Conservation (phyloP, 2,113 vertebrate genomes). For the Nyctereutes procyonoides region DNA sequence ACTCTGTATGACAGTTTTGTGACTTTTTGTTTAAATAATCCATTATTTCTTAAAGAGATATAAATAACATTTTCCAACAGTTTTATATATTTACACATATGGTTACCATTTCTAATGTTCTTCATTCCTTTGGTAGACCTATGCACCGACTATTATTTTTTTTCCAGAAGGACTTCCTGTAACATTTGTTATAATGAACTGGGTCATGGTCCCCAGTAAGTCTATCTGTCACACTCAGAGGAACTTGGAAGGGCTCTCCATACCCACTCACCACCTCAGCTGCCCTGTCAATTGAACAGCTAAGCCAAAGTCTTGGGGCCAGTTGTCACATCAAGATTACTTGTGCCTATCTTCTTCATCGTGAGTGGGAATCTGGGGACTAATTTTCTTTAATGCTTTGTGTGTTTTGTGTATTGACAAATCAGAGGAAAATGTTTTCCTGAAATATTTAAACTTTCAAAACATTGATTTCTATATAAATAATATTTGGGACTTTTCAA, state of each 20-base stretch:
- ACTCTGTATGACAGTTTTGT: background rate
- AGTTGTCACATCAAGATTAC: background rate
- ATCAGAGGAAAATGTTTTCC: background rate
- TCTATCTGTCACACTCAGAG: too few relatives aligned
- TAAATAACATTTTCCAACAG: background rate
- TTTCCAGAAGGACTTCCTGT: background rate
- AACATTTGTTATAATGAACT: background rate
- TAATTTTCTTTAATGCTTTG: background rate
- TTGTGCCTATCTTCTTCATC: background rate
- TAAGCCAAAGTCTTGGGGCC: background rate
- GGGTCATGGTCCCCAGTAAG: too few relatives aligned
- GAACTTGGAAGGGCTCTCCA: too few relatives aligned
- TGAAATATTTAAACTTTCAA: background rate
- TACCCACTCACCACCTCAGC: background rate
- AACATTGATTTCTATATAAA: background rate
- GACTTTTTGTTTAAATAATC: background rate
- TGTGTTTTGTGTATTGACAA: background rate
- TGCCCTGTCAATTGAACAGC: background rate
- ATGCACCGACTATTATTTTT: background rate
- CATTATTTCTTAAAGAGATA: background rate
- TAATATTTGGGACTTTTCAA: background rate
- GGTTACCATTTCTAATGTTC: background rate
- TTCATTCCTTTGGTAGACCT: background rate
- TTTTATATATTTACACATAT: background rate
- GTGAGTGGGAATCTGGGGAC: background rate